Evolutionary conservation across 2,113 vertebrate species (phyloP).

Genomic region (Peromyscus maniculatus): DNA sequence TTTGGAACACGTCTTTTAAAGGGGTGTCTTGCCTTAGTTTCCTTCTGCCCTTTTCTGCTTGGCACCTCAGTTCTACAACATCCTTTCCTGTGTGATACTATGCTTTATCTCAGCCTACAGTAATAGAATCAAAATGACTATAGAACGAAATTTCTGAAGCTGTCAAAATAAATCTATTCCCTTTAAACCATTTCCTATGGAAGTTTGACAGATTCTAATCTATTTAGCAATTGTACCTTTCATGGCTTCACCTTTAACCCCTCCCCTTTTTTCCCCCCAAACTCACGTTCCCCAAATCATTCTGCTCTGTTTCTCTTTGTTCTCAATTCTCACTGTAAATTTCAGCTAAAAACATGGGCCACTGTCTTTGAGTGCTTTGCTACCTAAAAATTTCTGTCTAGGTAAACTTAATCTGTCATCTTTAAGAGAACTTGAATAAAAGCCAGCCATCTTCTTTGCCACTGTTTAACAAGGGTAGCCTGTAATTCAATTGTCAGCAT

Average conservation of each 20-base stretch:
- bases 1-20: neutral
- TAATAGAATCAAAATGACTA: neutral
- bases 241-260: neutral
- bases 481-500: neutral
- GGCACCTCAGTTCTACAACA: neutral
- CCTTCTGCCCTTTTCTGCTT: neutral
- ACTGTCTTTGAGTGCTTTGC: neutral
- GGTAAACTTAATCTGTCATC: neutral
- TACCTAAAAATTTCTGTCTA: neutral
- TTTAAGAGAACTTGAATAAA: neutral
- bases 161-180: neutral
- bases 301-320: neutral
- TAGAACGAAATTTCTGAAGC: neutral
- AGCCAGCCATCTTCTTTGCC: neutral
- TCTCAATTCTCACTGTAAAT: neutral
- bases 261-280: neutral
- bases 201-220: neutral
- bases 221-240: neutral
- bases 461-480: neutral
- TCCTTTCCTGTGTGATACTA: neutral
- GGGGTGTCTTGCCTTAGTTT: neutral
- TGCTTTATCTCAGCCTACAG: neutral
- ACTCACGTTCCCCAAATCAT: neutral
- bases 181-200: neutral
- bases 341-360: neutral